These are phyloP conservation scores for Rhodinocichla rosea DNA, from an alignment of 2,113 vertebrate genomes.

Conservation along the genomic window DNA sequence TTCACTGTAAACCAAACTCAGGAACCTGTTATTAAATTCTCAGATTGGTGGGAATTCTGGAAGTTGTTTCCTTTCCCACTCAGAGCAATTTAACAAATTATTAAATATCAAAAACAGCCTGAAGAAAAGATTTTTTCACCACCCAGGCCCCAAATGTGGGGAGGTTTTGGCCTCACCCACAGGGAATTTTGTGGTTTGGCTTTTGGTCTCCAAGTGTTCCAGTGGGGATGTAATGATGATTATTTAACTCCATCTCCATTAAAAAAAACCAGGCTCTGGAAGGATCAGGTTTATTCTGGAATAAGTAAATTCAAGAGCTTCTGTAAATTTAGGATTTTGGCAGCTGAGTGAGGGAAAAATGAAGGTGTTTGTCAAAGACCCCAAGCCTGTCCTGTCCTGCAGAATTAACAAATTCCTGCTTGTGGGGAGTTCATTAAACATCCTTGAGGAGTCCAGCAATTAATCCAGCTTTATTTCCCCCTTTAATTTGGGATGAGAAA, in stretches of 20 bases:
- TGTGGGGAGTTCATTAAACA: neutral
- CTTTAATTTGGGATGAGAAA: neutral
- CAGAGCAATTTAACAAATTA: neutral
- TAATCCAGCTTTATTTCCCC: neutral
- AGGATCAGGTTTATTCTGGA: neutral
- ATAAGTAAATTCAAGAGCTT: neutral
- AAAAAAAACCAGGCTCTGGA: neutral
- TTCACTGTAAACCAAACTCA: neutral
- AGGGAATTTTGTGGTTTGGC: neutral
- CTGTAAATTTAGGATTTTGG: neutral
- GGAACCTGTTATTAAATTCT: accelerated
- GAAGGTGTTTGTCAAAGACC: neutral
- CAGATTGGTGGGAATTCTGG: neutral
- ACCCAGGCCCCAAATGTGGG: neutral
- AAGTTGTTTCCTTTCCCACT: neutral
- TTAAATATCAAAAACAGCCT: neutral
- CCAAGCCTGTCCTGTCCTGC: neutral
- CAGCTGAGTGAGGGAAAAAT: neutral
- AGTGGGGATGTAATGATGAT: neutral
- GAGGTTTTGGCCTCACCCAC: neutral
- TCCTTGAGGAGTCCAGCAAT: neutral
- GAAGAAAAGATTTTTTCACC: neutral
- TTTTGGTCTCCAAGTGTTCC: neutral
- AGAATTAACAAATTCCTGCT: neutral
- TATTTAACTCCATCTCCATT: neutral